Base-by-base conservation (phyloP, 2,888 invertebrate species). In the Tanytarsus gracilentus region DNA sequence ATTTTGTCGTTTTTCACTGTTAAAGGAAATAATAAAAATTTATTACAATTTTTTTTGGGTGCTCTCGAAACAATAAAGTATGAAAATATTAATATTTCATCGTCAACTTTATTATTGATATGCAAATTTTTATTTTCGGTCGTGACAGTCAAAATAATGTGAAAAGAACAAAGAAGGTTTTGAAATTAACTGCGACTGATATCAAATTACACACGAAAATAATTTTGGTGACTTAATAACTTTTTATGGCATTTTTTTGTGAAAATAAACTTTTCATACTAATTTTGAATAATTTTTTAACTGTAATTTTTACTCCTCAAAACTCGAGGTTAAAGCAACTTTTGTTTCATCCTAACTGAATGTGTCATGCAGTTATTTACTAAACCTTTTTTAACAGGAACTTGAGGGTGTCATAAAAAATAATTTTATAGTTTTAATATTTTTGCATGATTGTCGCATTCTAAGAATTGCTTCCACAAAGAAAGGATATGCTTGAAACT, bases 371-470 rank as follows among this genome's bases (percentile, higher is more conserved):
- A n/a, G n/a, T 30, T 30, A 9, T 48, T 18, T 48, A 21, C 30
- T 30, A 21, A 9, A 48, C 48, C 48, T 25, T 48, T 48, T 48
- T 48, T 25, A 21, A 4, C 11, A 48, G 48, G 23, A 48, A 8
- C 48, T n/a, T n/a, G n/a, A n/a, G n/a, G 5, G 39, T 6, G 48
- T 18, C 23, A 25, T 48, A 48, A 48, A 39, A 18, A 6, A 40
- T n/a, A n/a, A n/a, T n/a, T n/a, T n/a, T n/a, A n/a, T n/a, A n/a
- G n/a, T n/a, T n/a, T n/a, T 18, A 48, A 48, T 48, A 48, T 48
- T 48, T 48, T 48, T 48, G 48, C 48, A 48, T 48, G 48, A 48
- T 48, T 48, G 48, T 48, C 11, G 21, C 11, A 21, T 48, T 48
- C 48, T 14, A 25, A 21, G 48, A 48, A 48, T 8, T 29, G 52